phyloP scores from a whole-genome alignment of 2,888 invertebrate species.

The Drosophila phalerata region DNA sequence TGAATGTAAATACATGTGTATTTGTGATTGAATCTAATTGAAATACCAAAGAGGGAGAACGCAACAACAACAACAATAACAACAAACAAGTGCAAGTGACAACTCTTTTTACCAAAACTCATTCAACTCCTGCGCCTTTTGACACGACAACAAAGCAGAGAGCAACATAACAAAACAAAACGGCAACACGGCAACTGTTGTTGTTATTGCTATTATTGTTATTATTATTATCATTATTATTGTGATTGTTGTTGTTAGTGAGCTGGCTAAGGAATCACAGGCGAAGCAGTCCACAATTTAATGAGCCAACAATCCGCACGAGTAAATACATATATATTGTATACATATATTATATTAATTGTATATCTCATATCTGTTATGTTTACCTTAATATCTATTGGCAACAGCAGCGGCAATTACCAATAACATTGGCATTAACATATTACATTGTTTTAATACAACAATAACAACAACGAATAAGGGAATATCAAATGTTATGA shows the following conservation, averaged over 20 bases:
- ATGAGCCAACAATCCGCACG: conserved; percentile 47
- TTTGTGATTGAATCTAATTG: conserved; percentile 17
- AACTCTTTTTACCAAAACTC: conserved; percentile 24
- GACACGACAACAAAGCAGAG: conserved; percentile 47
- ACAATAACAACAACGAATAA: conserved; percentile 1
- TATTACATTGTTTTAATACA: conserved; percentile 21
- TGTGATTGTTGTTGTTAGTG: too few relatives aligned
- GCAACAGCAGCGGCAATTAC: conserved; percentile 3
- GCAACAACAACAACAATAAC: conserved; percentile 37
- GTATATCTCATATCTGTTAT: conserved; percentile 18
- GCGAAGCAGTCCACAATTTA: conserved; percentile 17
- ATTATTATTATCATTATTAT: not conserved
- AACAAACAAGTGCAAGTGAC: conserved; percentile 56
- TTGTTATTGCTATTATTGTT: conserved; percentile 21
- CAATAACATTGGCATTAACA: conserved; percentile 31
- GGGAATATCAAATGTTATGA: conserved; percentile 22
- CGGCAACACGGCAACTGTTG: conserved; percentile 16
- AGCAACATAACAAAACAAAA: conserved; percentile 21
- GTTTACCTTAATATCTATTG: conserved; percentile 17
- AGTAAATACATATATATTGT: conserved; percentile 46
- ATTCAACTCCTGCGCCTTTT: conserved; percentile 31
- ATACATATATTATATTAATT: conserved; percentile 24
- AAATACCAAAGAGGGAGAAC: conserved; percentile 14
- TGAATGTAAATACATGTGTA: conserved; percentile 31
- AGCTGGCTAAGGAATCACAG: not conserved